phyloP scores from a whole-genome alignment of 2,888 invertebrate genomes.

The Helleia helle region DNA sequence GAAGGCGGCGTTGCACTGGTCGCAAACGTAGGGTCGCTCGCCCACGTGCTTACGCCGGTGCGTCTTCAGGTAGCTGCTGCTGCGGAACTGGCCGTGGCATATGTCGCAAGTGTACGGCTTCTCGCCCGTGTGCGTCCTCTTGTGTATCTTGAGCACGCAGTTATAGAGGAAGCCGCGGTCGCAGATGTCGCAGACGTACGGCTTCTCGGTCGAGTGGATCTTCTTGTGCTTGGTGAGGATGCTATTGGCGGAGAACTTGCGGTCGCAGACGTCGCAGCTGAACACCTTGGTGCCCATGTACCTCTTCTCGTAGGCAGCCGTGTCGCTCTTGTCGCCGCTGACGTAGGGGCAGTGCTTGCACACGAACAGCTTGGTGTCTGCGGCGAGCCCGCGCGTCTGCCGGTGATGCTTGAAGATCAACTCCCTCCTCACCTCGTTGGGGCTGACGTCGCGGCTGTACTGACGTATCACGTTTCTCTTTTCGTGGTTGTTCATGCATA shows the following conservation, averaged over 20 bases:
- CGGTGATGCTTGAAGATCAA: background rate
- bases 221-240: background rate
- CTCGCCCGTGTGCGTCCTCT: background rate
- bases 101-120: background rate
- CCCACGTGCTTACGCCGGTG: background rate
- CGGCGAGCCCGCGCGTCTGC: background rate
- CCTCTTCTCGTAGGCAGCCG: background rate
- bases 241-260: background rate
- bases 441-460: background rate
- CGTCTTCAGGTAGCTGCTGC: background rate
- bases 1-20: background rate
- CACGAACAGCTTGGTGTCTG: background rate
- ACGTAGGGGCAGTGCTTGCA: background rate
- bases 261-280: background rate
- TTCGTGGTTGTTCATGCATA: background rate
- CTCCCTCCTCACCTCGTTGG: background rate
- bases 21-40: background rate
- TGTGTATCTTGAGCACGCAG: background rate
- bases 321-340: background rate
- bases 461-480: background rate
- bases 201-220: background rate
- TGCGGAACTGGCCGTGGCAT: background rate
- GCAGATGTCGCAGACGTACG: background rate
- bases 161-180: background rate
- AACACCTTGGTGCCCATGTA: background rate